phyloP scores from a whole-genome alignment of 2,113 vertebrate species.

The Lipotes vexillifer region DNA sequence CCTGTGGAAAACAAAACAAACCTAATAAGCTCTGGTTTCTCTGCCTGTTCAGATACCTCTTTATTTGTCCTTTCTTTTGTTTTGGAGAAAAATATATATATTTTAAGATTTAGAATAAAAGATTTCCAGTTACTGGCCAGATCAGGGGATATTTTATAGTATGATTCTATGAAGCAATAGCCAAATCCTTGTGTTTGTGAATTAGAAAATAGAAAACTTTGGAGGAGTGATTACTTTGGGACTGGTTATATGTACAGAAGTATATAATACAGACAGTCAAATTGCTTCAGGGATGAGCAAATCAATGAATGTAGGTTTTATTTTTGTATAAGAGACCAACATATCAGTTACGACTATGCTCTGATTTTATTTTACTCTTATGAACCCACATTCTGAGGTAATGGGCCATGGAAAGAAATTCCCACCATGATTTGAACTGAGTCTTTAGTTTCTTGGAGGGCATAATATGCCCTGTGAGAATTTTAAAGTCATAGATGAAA shows the following conservation, averaged over 20 bases:
- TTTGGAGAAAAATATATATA: background rate
- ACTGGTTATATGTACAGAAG: background rate
- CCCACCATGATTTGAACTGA: background rate
- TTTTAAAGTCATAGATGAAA: background rate
- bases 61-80: background rate
- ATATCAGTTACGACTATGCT: background rate
- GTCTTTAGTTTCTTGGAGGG: background rate
- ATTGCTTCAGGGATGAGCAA: background rate
- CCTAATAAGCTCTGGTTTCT: background rate
- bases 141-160: background rate
- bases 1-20: background rate
- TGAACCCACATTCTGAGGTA: background rate
- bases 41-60: background rate
- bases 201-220: background rate
- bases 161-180: background rate
- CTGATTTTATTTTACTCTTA: background rate
- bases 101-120: constrained; percentile 32
- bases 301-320: constrained; percentile 6
- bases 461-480: background rate
- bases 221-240: background rate
- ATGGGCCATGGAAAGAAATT: background rate
- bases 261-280: background rate
- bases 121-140: background rate
- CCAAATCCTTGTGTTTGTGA: background rate
- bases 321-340: background rate